A percentile compares a stretch with the other conserved stretches of the same genome.
Conservation (phyloP, 2,797 vertebrate genomes). For the Enteromius anoplus region DNA sequence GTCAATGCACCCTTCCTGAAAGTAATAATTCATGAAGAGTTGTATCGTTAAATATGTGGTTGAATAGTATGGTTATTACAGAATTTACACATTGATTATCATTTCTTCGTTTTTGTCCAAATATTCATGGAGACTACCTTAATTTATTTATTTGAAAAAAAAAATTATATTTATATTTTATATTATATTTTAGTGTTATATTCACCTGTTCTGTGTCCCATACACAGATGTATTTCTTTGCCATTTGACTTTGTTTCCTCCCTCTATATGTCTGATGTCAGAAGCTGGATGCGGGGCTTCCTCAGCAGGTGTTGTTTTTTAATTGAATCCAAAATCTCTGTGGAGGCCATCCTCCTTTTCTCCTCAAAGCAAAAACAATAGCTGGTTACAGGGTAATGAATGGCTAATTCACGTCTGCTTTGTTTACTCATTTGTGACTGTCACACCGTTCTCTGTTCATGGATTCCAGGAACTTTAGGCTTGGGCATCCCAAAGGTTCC, state of each 20-base stretch:
- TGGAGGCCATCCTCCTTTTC: conserved; percentile 45
- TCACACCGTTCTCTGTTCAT: conserved; percentile 69
- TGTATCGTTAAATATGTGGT: neutral
- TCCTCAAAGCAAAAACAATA: conserved; percentile 65
- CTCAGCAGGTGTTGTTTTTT: conserved; percentile 58
- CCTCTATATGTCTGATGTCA: conserved; percentile 44
- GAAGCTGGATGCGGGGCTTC: conserved; percentile 49
- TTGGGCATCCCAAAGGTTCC: conserved; percentile 40
- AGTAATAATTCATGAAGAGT: neutral
- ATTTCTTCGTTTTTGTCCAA: neutral
- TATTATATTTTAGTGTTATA: neutral
- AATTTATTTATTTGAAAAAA: neutral
- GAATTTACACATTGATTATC: neutral
- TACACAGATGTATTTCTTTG: conserved; percentile 37
- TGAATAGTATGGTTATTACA: neutral
- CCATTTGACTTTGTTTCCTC: conserved; percentile 39
- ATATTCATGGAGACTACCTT: neutral
- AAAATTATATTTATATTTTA: too few relatives aligned
- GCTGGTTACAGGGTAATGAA: conserved; percentile 76
- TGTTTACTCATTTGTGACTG: conserved; percentile 80
- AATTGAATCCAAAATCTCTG: conserved; percentile 61
- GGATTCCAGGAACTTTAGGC: conserved; percentile 47
- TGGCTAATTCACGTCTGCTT: conserved; percentile 70
- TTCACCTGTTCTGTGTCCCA: conserved; percentile 19
- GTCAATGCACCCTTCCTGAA: neutral